A percentile compares a stretch with the other conserved stretches of the same genome.
These are phyloP conservation scores for Spea bombifrons DNA, from an alignment of 2,113 vertebrate species.

Conservation along the genomic window DNA sequence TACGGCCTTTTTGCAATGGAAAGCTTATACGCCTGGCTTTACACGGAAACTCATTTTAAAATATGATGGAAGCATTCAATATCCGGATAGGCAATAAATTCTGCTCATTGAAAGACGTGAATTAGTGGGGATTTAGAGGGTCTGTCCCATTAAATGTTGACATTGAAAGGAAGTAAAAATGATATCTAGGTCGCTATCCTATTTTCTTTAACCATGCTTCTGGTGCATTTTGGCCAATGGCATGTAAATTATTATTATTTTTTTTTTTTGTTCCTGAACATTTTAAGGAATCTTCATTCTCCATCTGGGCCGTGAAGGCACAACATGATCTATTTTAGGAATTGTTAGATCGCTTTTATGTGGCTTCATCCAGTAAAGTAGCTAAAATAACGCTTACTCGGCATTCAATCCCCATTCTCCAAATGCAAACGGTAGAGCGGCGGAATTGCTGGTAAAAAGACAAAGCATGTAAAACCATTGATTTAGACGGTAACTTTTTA, in stretches of 20 bases:
- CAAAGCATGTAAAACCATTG: conserved; percentile 53
- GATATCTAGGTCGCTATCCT: too few relatives aligned
- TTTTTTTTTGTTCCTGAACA: background rate
- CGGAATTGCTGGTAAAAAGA: conserved; percentile 48
- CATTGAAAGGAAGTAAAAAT: too few relatives aligned
- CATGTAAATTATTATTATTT: background rate
- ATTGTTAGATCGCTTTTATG: conserved; percentile 48
- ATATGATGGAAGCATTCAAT: too few relatives aligned
- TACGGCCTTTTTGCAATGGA: too few relatives aligned
- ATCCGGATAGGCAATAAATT: too few relatives aligned
- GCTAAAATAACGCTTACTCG: conserved; percentile 55
- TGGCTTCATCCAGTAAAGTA: conserved; percentile 50
- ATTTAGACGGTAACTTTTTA: conserved; percentile 54
- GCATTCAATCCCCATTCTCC: conserved; percentile 43
- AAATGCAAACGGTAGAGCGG: conserved; percentile 39
- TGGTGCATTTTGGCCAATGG: too few relatives aligned
- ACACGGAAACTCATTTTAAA: too few relatives aligned
- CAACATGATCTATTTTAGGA: conserved; percentile 38
- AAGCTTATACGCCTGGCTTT: too few relatives aligned
- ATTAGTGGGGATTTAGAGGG: too few relatives aligned
- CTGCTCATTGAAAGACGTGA: too few relatives aligned
- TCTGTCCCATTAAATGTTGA: too few relatives aligned
- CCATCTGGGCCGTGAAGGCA: background rate
- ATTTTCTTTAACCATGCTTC: too few relatives aligned
- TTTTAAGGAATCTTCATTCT: background rate